These are phyloP conservation scores for Sebastolobus altivelis DNA, from an alignment of 2,797 vertebrate genomes.

Conservation along the genomic window DNA sequence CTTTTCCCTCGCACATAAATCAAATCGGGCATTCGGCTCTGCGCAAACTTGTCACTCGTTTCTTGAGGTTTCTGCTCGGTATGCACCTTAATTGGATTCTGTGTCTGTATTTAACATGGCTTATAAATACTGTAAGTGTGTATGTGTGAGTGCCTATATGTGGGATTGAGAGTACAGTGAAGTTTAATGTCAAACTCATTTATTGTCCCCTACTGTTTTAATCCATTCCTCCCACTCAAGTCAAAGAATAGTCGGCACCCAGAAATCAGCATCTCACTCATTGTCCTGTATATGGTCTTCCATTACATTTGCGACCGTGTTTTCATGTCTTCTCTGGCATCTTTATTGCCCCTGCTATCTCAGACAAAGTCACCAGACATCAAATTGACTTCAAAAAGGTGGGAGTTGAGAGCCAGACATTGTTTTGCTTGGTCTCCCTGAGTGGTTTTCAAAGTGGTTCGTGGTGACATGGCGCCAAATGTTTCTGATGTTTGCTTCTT, in stretches of 20 bases:
- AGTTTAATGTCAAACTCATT: slow-evolving; percentile 55
- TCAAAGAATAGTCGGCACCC: slow-evolving; percentile 5
- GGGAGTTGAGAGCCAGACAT: slow-evolving; percentile 20
- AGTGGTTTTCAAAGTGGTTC: slow-evolving; percentile 55
- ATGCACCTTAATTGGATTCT: slow-evolving; percentile 78
- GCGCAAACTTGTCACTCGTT: slow-evolving; percentile 30
- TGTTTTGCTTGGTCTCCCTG: slow-evolving; percentile 55
- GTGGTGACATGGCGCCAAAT: slow-evolving; percentile 37
- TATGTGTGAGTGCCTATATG: neutral
- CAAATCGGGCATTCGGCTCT: slow-evolving; percentile 65
- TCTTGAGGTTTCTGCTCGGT: slow-evolving; percentile 51
- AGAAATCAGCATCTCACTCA: neutral
- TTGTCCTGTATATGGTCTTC: neutral
- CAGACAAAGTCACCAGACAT: slow-evolving; percentile 45
- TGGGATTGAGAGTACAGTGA: slow-evolving; percentile 29
- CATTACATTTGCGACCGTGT: slow-evolving; percentile 20
- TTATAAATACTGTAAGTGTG: slow-evolving; percentile 29
- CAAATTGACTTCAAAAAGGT: slow-evolving; percentile 34
- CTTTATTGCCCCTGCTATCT: slow-evolving; percentile 19
- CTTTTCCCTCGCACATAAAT: slow-evolving; percentile 73
- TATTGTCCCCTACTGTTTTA: slow-evolving; percentile 40
- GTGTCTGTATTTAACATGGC: slow-evolving; percentile 62
- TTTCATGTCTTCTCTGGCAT: slow-evolving; percentile 20
- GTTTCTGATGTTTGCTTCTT: slow-evolving; percentile 51
- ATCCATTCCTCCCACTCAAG: slow-evolving; percentile 50